These are phyloP conservation scores for Apamea sordens DNA, from an alignment of 2,888 invertebrate genomes.

Conservation along the genomic window DNA sequence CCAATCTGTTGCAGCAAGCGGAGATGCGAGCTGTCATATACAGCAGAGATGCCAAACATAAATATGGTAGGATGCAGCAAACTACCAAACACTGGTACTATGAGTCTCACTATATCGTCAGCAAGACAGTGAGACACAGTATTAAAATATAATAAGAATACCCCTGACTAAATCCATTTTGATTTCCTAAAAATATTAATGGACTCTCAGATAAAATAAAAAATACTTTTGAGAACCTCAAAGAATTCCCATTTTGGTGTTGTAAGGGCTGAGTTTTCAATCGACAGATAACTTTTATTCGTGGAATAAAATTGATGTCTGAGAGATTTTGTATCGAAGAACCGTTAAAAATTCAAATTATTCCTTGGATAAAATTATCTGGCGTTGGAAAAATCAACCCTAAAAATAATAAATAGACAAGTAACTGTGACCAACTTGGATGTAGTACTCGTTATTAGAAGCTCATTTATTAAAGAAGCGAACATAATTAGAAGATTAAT, in stretches of 20 bases:
- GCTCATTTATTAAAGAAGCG: background rate
- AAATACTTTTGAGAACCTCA: background rate
- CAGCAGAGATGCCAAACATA: slow-evolving; percentile 41
- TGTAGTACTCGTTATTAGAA: background rate
- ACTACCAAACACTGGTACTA: background rate
- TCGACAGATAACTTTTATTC: too few species aligned
- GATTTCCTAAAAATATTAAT: background rate
- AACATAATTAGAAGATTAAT: background rate
- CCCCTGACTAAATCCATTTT: background rate
- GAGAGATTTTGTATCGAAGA: too few species aligned
- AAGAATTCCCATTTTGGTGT: background rate
- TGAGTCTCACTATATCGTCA: background rate
- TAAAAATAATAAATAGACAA: background rate
- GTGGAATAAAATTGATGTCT: too few species aligned
- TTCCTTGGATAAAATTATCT: too few species aligned
- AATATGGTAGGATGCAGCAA: background rate
- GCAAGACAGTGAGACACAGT: background rate
- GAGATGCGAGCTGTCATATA: slow-evolving; percentile 46
- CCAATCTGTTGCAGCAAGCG: slow-evolving; percentile 50
- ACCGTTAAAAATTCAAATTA: too few species aligned
- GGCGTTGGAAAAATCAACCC: background rate
- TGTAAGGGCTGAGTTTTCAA: too few species aligned
- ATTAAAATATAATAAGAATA: background rate
- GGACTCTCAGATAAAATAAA: too few species aligned
- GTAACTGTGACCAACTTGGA: background rate